phyloP scores from a whole-genome alignment of 2,797 vertebrate species.

The Sebastes nivosus region DNA sequence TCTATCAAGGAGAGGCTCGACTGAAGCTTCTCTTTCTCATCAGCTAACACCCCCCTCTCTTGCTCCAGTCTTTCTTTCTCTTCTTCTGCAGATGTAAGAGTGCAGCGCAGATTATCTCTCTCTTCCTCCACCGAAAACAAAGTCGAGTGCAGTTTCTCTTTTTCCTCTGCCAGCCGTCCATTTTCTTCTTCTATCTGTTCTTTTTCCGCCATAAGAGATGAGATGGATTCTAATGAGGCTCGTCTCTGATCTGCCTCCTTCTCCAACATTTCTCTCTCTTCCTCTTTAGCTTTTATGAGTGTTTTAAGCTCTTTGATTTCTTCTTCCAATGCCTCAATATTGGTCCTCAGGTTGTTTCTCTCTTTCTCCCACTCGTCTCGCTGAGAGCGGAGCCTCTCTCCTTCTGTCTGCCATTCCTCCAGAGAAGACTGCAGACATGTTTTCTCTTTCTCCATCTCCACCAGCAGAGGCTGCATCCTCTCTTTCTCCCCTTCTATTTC shows the following conservation, averaged over 20 bases:
- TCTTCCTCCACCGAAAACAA: conserved; percentile 46
- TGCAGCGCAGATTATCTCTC: conserved; percentile 32
- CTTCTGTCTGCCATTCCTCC: conserved; percentile 59
- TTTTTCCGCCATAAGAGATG: conserved; percentile 43
- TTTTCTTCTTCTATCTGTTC: conserved; percentile 38
- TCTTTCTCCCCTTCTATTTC: conserved; percentile 73
- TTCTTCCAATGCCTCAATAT: conserved; percentile 61
- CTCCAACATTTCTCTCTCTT: conserved; percentile 62
- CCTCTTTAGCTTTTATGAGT: conserved; percentile 62
- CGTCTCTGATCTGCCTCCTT: conserved; percentile 25
- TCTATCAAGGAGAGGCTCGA: conserved; percentile 28
- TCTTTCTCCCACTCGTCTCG: conserved; percentile 73
- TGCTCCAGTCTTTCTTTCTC: conserved; percentile 43
- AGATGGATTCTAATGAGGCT: conserved; percentile 50
- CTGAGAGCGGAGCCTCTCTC: conserved; percentile 56
- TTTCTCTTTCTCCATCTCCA: conserved; percentile 76
- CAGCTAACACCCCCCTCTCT: conserved; percentile 7
- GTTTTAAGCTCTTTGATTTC: conserved; percentile 64
- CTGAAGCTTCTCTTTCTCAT: conserved; percentile 43
- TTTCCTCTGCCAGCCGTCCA: conserved; percentile 40
- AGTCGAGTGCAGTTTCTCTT: conserved; percentile 24
- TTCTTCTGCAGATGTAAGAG: conserved; percentile 31
- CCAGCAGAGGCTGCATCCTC: conserved; percentile 60
- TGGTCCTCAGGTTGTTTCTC: conserved; percentile 38
- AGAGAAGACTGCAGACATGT: conserved; percentile 69